Evolutionary conservation across 2,113 vertebrate genomes (phyloP).

Genomic region (Xenopus laevis): DNA sequence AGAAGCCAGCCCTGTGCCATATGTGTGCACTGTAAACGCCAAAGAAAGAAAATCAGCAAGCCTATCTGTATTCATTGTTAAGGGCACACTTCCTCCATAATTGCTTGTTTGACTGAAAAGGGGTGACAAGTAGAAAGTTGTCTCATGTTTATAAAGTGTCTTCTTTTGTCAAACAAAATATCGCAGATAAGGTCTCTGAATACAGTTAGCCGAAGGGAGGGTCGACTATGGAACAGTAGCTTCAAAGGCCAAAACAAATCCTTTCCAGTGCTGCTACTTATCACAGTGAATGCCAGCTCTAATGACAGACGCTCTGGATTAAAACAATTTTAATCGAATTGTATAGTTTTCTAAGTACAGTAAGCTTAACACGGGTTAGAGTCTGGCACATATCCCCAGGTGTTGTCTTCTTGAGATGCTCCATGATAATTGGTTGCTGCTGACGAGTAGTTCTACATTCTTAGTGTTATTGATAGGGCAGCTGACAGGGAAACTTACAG

Average conservation of each 20-base stretch:
- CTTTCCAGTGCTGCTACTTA: slow-evolving; percentile 11
- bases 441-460: slow-evolving; percentile 24
- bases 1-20: background rate
- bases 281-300: slow-evolving; percentile 17
- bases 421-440: slow-evolving; percentile 31
- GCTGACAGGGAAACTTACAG: slow-evolving; percentile 21
- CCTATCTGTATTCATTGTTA: slow-evolving; percentile 14
- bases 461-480: slow-evolving; percentile 24
- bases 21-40: background rate
- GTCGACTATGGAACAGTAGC: slow-evolving; percentile 5
- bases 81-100: slow-evolving; percentile 36
- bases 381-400: slow-evolving; percentile 4
- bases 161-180: slow-evolving; percentile 30
- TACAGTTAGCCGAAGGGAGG: background rate
- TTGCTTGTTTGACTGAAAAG: slow-evolving; percentile 36
- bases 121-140: slow-evolving; percentile 39
- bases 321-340: slow-evolving; percentile 41
- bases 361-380: slow-evolving; percentile 5
- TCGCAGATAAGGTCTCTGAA: slow-evolving; percentile 9
- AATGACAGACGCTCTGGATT: slow-evolving; percentile 1
- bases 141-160: slow-evolving; percentile 28
- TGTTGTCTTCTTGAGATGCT: slow-evolving; percentile 29
- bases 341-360: slow-evolving; percentile 13
- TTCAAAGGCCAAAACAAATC: slow-evolving; percentile 36
- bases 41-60: background rate